Evolutionary conservation across 2,113 vertebrate species (phyloP), one percentile per base, ranked within the genome.

Genomic region (Halcyon malimbica): DNA sequence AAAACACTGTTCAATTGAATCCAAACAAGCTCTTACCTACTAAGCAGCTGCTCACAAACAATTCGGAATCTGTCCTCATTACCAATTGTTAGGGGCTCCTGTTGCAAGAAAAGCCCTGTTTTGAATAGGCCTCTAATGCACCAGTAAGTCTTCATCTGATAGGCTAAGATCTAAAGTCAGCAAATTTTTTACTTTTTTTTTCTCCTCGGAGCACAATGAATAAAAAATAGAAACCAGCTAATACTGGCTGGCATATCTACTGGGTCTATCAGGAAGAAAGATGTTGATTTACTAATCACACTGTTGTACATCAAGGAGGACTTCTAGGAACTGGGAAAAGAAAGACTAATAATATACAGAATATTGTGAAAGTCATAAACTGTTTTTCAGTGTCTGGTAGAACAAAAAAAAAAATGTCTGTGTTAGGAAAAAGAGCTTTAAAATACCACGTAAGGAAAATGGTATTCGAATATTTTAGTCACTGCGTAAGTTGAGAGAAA

Each of bases 1-100:
- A 97, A 98, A 98, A 97, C 98, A 97, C 97, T 97, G 97, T 97
- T 98, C 97, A 97, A 95, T 94, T 89, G 96, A 97, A 96, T 96
- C 90, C 95, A 98, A 97, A 98, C 97, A 97, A 94, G 94, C 64
- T 94, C 91, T 97, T 92, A 94, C 87, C 94, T 94, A 95, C 91
- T 88, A 82, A 95, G 91, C 95, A 97, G 96, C 96, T 97, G 96
- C 95, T 97, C 90, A 33, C 81, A 96, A 96, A 97, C 96, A 96
- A 96, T 96, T 95, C 63, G 0, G 84, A 89, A 94, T 96, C 92
- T 96, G 92, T 95, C 93, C 94, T 96, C 86, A 95, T 97, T 95
- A 94, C 93, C 95, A 97, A 92, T 97, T 97, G 94, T 88, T 94
- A 96, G 93, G 95, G 87, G 87, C 93, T 96, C 95, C 86, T 82